phyloP scores from a whole-genome alignment of 30 jellyfish, hydroid and myxozoan species.

The Chrysaora quinquecirrha region DNA sequence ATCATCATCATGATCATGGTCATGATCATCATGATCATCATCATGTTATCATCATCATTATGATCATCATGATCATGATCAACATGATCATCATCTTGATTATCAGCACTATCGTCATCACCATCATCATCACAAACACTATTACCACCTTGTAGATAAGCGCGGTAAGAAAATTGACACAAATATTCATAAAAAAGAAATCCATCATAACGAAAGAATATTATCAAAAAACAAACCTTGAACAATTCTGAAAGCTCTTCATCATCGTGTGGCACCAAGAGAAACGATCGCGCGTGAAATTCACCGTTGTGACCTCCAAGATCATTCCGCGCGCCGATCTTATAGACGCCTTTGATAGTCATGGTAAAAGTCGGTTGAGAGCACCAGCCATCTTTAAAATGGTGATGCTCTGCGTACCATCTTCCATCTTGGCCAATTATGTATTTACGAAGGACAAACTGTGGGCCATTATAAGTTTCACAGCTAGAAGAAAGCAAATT shows the following conservation, averaged over 20 bases:
- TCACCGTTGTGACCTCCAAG: constrained; percentile 70
- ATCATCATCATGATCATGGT: too few relatives aligned
- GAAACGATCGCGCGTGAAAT: constrained; percentile 48
- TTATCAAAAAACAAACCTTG: too few relatives aligned
- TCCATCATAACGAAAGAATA: too few relatives aligned
- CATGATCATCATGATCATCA: too few relatives aligned
- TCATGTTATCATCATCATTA: too few relatives aligned
- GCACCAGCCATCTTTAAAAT: constrained; percentile 77
- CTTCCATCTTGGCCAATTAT: constrained; percentile 52
- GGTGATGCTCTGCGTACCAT: constrained; percentile 66
- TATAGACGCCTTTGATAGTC: constrained; percentile 50
- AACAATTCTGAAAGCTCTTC: constrained; percentile 20
- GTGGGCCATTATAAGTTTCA: constrained; percentile 75
- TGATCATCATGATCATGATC: too few relatives aligned
- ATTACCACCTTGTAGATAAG: too few relatives aligned
- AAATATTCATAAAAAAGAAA: too few relatives aligned
- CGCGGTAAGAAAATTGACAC: too few relatives aligned
- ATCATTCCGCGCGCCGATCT: constrained; percentile 46
- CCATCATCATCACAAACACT: too few relatives aligned
- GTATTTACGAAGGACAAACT: constrained; percentile 59
- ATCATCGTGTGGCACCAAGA: constrained; percentile 51
- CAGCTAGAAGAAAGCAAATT: constrained; percentile 57
- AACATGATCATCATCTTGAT: too few relatives aligned
- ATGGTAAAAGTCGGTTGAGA: constrained; percentile 64
- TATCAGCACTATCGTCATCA: too few relatives aligned